phyloP scores from a whole-genome alignment of 2,888 invertebrate genomes.

The Eulithis testata region DNA sequence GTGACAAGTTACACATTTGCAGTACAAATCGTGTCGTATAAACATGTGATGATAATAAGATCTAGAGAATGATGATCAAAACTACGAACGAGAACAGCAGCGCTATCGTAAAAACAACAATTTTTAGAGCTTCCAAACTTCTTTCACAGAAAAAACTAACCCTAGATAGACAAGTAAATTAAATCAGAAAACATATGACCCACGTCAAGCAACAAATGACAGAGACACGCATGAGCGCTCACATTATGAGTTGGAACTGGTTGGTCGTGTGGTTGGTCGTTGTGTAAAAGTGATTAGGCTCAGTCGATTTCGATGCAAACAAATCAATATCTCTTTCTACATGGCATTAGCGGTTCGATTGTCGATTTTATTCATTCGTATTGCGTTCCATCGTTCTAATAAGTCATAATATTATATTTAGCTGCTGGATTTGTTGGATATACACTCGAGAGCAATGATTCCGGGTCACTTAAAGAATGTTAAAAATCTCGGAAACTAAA shows the following conservation, averaged over 20 bases:
- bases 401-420: no score
- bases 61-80: not conserved
- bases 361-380: not conserved
- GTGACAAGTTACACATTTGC: not conserved
- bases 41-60: not conserved
- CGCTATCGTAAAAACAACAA: not conserved
- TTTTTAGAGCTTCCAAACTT: not conserved
- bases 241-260: conserved; percentile 31
- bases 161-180: conserved; percentile 5
- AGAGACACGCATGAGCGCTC: conserved; percentile 31
- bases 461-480: no score
- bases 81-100: not conserved
- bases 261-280: no score
- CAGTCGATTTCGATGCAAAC: conserved; percentile 43
- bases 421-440: no score
- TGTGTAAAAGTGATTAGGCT: conserved; percentile 43
- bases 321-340: conserved; percentile 63
- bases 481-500: no score
- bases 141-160: not conserved
- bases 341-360: conserved; percentile 28
- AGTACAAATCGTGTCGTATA: not conserved
- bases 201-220: conserved; percentile 28
- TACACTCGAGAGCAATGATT: no score
- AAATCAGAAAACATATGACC: conserved; percentile 13
- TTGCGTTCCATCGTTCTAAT: no score